Evolutionary conservation across 2,113 vertebrate genomes (phyloP).

Genomic region (Hemicordylus capensis): DNA sequence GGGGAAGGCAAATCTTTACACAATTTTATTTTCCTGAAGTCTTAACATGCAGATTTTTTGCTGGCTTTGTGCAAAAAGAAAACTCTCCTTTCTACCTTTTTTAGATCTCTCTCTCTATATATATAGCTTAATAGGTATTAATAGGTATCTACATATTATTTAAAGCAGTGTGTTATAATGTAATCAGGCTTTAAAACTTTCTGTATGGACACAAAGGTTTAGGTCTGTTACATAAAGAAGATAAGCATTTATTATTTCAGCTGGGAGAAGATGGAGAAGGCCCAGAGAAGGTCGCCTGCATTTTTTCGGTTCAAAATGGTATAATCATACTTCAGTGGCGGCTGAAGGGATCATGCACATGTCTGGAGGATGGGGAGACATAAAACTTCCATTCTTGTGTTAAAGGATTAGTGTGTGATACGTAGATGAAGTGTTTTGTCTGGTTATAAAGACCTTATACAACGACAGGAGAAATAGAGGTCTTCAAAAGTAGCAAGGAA

Average conservation of each 20-base stretch:
- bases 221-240: slow-evolving; percentile 55
- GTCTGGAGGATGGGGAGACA: slow-evolving; percentile 41
- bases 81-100: slow-evolving; percentile 49
- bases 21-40: slow-evolving; percentile 72
- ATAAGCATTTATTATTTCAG: slow-evolving; percentile 59
- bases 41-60: slow-evolving; percentile 67
- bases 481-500: not conserved
- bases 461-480: slow-evolving; percentile 19
- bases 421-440: slow-evolving; percentile 14
- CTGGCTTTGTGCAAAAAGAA: slow-evolving; percentile 64
- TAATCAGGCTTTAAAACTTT: slow-evolving; percentile 69
- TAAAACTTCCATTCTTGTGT: slow-evolving; percentile 38
- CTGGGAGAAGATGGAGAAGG: slow-evolving; percentile 57
- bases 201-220: slow-evolving; percentile 63
- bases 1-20: slow-evolving; percentile 73
- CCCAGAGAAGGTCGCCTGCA: slow-evolving; percentile 37
- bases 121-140: slow-evolving; percentile 67
- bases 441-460: not conserved
- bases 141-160: slow-evolving; percentile 56
- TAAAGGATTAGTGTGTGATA: not conserved
- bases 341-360: slow-evolving; percentile 6
- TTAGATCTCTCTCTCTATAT: slow-evolving; percentile 60
- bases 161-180: slow-evolving; percentile 58
- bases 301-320: slow-evolving; percentile 36
- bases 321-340: not conserved